A percentile compares a stretch with the other conserved stretches of the same genome.
phyloP scores from a whole-genome alignment of 1,140 invertebrate species.

The Pachypsylla venusta region DNA sequence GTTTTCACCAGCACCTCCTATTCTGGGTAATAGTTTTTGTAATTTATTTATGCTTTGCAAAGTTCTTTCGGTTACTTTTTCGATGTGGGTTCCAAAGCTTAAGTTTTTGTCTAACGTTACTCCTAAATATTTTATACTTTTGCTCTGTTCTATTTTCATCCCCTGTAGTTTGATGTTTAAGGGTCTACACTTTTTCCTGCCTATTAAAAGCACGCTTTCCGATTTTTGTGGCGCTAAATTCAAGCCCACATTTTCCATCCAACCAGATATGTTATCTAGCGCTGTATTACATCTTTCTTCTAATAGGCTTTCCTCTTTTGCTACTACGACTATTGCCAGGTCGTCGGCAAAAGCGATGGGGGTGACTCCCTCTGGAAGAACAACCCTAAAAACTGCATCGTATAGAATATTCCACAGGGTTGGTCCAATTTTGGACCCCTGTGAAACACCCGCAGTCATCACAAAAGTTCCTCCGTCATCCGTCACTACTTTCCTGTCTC shows the following conservation, averaged over 20 bases:
- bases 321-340: not conserved
- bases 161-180: not conserved
- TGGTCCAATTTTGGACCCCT: slow-evolving; percentile 7
- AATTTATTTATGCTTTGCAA: not conserved
- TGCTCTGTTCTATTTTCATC: not conserved
- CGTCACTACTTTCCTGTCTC: not conserved
- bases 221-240: not conserved
- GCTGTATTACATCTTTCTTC: not conserved
- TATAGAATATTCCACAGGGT: not conserved
- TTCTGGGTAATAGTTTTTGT: not conserved
- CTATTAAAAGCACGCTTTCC: not conserved
- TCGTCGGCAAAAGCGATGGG: slow-evolving; percentile 12
- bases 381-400: not conserved
- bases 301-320: not conserved
- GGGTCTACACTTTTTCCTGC: not conserved
- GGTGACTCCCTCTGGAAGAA: not conserved
- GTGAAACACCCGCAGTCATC: not conserved
- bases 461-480: not conserved
- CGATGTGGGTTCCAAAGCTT: not conserved
- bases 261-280: not conserved
- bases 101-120: not conserved
- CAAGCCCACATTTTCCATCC: not conserved
- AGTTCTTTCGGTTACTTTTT: not conserved
- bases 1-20: not conserved
- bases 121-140: slow-evolving; percentile 5